These are phyloP conservation scores for Bombus confusus DNA, from an alignment of 1,140 invertebrate species.

Conservation along the genomic window DNA sequence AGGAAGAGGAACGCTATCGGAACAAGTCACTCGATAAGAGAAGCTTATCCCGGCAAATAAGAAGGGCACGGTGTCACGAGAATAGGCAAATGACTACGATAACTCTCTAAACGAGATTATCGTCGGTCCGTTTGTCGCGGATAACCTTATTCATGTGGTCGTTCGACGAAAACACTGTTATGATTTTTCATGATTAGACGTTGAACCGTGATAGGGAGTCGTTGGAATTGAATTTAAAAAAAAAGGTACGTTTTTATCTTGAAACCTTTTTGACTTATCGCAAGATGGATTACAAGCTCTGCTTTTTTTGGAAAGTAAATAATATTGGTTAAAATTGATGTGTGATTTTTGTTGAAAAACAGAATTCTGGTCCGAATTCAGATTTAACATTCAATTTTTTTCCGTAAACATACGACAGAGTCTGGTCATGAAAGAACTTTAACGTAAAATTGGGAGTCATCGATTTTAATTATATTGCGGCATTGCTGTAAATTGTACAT, in stretches of 20 bases:
- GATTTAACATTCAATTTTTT: no score
- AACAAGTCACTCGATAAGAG: conserved; percentile 4
- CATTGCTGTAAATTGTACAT: no score
- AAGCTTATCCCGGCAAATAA: background rate
- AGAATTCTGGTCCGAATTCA: no score
- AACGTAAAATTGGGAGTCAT: no score
- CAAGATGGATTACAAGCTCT: no score
- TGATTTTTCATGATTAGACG: background rate
- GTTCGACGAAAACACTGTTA: conserved; percentile 2
- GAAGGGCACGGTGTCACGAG: conserved; percentile 15
- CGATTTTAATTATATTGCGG: no score
- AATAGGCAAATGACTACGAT: conserved; percentile 25
- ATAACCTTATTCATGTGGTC: background rate
- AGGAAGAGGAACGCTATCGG: background rate
- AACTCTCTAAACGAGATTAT: background rate
- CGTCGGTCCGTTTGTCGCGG: background rate
- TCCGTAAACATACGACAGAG: no score
- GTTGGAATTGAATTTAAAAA: background rate
- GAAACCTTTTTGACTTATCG: no score
- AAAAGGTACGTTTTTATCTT: background rate
- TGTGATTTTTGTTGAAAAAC: no score
- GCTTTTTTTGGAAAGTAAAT: no score
- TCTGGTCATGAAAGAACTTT: no score
- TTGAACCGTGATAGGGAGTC: background rate
- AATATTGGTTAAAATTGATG: no score